phyloP scores from a whole-genome alignment of 2,888 invertebrate genomes.

The Apodemia duryi region DNA sequence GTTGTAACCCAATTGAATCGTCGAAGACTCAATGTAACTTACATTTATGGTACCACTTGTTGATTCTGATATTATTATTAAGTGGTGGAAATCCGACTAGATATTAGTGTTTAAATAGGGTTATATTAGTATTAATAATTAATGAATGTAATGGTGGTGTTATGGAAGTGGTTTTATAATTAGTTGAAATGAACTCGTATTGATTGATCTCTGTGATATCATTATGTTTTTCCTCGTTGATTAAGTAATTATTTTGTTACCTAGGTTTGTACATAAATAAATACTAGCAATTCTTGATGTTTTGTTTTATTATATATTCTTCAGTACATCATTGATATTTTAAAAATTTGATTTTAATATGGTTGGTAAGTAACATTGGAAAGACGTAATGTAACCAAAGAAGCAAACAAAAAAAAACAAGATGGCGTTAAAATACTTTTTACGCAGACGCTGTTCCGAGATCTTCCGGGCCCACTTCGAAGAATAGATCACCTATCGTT shows the following conservation, averaged over 20 bases:
- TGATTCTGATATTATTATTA: slow-evolving; percentile 1
- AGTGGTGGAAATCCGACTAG: background rate
- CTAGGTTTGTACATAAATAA: slow-evolving; percentile 56
- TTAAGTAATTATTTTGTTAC: slow-evolving; percentile 46
- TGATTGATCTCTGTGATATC: slow-evolving; percentile 60
- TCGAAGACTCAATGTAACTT: background rate
- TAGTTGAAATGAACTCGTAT: slow-evolving; percentile 16
- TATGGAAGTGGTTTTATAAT: slow-evolving; percentile 13
- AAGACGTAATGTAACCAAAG: no score
- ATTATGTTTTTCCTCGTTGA: slow-evolving; percentile 53
- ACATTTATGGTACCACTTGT: background rate
- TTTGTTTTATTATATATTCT: background rate
- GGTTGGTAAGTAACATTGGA: no score
- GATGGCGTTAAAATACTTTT: no score
- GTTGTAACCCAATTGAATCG: no score
- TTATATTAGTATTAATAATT: background rate
- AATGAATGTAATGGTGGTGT: slow-evolving; percentile 13
- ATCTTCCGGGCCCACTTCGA: no score
- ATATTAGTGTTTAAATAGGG: background rate
- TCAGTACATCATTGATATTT: no score
- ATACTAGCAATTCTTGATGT: slow-evolving; percentile 30
- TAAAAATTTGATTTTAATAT: no score
- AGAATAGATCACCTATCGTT: no score
- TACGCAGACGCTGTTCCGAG: no score
- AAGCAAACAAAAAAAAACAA: no score